Conservation (phyloP, 2,797 vertebrate genomes). For the Labroides dimidiatus region DNA sequence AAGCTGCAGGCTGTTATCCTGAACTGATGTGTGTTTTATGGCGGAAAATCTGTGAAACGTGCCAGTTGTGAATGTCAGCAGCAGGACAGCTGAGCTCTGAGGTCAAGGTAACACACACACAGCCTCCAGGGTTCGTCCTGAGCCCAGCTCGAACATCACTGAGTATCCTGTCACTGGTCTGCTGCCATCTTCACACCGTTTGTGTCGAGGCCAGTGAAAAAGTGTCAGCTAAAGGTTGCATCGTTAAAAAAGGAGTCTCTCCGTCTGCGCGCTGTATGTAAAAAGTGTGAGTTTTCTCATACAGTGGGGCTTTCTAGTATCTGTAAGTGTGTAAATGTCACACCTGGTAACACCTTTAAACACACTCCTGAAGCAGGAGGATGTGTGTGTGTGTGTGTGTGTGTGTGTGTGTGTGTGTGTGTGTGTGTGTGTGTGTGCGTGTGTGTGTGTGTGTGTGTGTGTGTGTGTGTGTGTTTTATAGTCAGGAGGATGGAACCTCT, state of each 20-base stretch:
- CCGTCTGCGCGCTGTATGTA: slow-evolving; percentile 40
- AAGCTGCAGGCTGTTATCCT: slow-evolving; percentile 35
- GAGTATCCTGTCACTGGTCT: slow-evolving; percentile 38
- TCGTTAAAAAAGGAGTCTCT: slow-evolving; percentile 35
- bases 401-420: slow-evolving; percentile 23
- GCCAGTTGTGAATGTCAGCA: slow-evolving; percentile 59
- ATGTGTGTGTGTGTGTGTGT: slow-evolving; percentile 12
- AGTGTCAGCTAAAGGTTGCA: slow-evolving; percentile 49
- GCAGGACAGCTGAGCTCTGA: slow-evolving; percentile 39
- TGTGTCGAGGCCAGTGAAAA: slow-evolving; percentile 16
- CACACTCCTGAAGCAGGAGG: slow-evolving; percentile 7
- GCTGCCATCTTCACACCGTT: slow-evolving; percentile 43
- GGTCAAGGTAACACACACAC: slow-evolving; percentile 54
- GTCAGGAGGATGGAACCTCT: slow-evolving; percentile 30
- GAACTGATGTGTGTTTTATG: slow-evolving; percentile 32
- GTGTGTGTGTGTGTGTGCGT: slow-evolving; percentile 22
- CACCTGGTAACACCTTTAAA: slow-evolving; percentile 41
- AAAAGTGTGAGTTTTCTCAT: slow-evolving; percentile 14
- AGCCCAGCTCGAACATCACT: slow-evolving; percentile 32
- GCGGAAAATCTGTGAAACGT: slow-evolving; percentile 48
- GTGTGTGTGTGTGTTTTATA: slow-evolving; percentile 20
- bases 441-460: slow-evolving; percentile 22
- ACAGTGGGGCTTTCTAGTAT: slow-evolving; percentile 9
- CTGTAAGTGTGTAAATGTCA: slow-evolving; percentile 37
- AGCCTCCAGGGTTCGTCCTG: slow-evolving; percentile 32